Percentiles rank a stretch among this genome's conserved stretches.
Conservation (phyloP, 1,140 invertebrate species). For the Drosophila kepulauana region DNA sequence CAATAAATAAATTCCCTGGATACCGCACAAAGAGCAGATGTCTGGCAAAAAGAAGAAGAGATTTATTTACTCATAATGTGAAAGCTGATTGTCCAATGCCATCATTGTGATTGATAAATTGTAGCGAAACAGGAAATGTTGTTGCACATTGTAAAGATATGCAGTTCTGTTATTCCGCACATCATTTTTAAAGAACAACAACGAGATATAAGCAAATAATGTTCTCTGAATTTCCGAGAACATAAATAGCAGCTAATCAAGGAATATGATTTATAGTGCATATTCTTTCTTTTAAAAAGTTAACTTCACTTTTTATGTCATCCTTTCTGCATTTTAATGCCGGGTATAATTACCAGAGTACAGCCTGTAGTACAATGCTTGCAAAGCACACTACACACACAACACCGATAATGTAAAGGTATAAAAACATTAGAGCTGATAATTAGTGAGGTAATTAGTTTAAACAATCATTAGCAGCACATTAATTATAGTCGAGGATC, state of each 20-base stretch:
- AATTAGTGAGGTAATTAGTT: neutral
- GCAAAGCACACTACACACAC: slow-evolving; percentile 54
- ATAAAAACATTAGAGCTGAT: slow-evolving; percentile 32
- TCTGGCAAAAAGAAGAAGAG: neutral
- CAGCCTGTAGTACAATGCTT: slow-evolving; percentile 40
- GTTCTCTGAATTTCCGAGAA: no score
- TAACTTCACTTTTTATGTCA: no score
- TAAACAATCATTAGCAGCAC: slow-evolving; percentile 9
- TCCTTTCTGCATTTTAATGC: no score
- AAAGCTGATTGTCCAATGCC: slow-evolving; percentile 29
- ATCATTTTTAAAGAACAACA: neutral
- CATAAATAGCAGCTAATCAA: no score
- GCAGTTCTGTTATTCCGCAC: neutral
- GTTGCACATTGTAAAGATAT: slow-evolving; percentile 5
- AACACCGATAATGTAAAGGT: slow-evolving; percentile 37
- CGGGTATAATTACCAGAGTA: slow-evolving; percentile 59
- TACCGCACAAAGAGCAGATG: slow-evolving; percentile 18
- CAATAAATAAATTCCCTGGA: slow-evolving; percentile 15
- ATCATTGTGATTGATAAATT: slow-evolving; percentile 53
- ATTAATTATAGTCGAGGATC: neutral
- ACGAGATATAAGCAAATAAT: neutral
- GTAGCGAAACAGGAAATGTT: slow-evolving; percentile 64
- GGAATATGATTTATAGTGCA: no score
- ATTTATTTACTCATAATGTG: neutral
- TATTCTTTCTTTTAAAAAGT: no score